Conservation (phyloP, 2,113 vertebrate genomes). For the Rallus limicola region DNA sequence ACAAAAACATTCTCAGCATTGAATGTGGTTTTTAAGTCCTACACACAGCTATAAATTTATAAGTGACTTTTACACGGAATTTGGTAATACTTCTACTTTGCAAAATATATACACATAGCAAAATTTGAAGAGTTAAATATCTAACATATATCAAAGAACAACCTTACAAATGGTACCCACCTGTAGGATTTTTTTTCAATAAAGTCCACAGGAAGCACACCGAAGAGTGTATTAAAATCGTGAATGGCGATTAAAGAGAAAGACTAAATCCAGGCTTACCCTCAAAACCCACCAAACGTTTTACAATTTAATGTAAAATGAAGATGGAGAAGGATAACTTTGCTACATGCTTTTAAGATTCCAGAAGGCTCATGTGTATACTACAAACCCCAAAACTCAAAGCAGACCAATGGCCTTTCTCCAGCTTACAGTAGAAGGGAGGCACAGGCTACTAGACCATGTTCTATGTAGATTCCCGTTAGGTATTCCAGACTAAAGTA, state of each 20-base stretch:
- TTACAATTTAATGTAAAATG: neutral
- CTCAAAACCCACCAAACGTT: neutral
- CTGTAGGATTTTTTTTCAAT: neutral
- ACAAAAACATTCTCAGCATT: neutral
- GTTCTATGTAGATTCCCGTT: neutral
- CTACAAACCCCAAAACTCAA: neutral
- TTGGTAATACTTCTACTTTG: neutral
- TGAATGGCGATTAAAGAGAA: neutral
- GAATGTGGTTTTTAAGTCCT: neutral
- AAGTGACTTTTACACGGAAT: neutral
- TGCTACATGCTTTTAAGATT: neutral
- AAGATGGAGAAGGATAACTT: neutral
- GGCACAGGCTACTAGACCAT: neutral
- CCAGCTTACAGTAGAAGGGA: neutral
- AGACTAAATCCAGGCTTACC: neutral
- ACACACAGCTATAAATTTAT: neutral
- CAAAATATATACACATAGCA: neutral
- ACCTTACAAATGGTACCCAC: conserved; percentile 6
- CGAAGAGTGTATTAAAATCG: neutral
- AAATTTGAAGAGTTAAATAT: neutral
- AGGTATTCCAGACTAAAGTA: neutral
- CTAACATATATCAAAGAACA: neutral
- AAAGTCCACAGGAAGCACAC: neutral
- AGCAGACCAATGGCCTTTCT: neutral
- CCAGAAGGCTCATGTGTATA: neutral